Evolutionary conservation across 2,888 invertebrate genomes (phyloP).

Genomic region (Latrodectus elegans): DNA sequence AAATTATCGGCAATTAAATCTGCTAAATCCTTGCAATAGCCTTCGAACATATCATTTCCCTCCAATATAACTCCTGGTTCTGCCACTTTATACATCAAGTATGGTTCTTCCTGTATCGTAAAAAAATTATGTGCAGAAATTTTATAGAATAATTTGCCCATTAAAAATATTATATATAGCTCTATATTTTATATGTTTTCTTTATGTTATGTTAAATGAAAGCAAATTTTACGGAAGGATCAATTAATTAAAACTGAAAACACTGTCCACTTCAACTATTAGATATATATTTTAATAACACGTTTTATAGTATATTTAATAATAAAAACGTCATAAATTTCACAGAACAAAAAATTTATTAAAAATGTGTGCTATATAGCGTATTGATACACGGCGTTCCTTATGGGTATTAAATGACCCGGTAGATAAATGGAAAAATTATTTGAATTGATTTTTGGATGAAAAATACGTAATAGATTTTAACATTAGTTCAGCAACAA

Average conservation of each 20-base stretch:
- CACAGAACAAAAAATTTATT: too few relatives aligned
- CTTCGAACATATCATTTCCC: slow-evolving; percentile 88
- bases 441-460: too few relatives aligned
- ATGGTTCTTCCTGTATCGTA: slow-evolving; percentile 85
- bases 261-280: background rate
- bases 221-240: background rate
- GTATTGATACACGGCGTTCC: too few relatives aligned
- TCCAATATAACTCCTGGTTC: slow-evolving; percentile 80
- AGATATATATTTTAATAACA: too few relatives aligned
- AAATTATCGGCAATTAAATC: slow-evolving; percentile 84
- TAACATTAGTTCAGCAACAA: too few relatives aligned
- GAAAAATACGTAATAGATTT: too few relatives aligned
- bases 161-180: background rate
- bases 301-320: too few relatives aligned
- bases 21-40: slow-evolving; percentile 93
- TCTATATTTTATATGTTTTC: background rate
- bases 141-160: background rate
- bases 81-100: slow-evolving; percentile 85
- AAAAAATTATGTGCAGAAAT: too few relatives aligned
- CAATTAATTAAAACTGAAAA: background rate
- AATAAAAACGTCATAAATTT: too few relatives aligned
- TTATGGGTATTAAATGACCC: too few relatives aligned
- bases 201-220: background rate
- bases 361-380: too few relatives aligned
- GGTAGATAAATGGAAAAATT: too few relatives aligned